Evolutionary conservation across 2,888 invertebrate species (phyloP), one percentile per base, ranked within the genome.

Genomic region (Selenia dentaria): DNA sequence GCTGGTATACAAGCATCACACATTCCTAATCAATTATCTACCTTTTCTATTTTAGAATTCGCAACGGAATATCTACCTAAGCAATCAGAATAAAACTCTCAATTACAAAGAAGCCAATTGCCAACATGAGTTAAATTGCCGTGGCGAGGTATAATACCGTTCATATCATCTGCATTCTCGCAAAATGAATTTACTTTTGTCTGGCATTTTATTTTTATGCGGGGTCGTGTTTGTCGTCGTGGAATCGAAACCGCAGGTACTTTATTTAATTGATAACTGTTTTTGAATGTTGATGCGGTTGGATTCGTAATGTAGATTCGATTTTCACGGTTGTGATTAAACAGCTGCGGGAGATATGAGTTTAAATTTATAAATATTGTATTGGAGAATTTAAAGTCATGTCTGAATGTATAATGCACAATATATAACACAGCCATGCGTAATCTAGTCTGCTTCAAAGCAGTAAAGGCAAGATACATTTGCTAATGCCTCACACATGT

Each of bases 181-280:
- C 24, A 39, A 47, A 47, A 58, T 62, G 53, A 53, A 54, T 48
- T 64, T 74, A 33, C 55, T 71, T 58, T 47, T 71, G 40, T 44
- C 70, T 35, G 67, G 59, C 52, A 37, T 64, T 52, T 50, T 73
- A 37, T 49, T 74, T 40, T 31, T 36, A 13, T 4, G 20, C 8
- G 46, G 31, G 8, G 11, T 29, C n/a, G 25, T 24, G 4, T 27
- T 73, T 8, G 40, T 54, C 12, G 22, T 28, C 6, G 67, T 59
- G 20, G 47, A 52, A 13, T 62, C 68, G 12, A 54, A 47, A 20
- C 76, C 81, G 5, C 81, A 81, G 77, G 81, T 80, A 25, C 9
- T 9, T 25, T 10, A 10, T 1, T 9, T 25, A 25, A 25, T 2
- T 25, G 10, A 10, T 10, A 10, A 9, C 25, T 9, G 25, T 10